Conservation (phyloP, 2,888 invertebrate species). For the Caenorhabditis panamensis region DNA sequence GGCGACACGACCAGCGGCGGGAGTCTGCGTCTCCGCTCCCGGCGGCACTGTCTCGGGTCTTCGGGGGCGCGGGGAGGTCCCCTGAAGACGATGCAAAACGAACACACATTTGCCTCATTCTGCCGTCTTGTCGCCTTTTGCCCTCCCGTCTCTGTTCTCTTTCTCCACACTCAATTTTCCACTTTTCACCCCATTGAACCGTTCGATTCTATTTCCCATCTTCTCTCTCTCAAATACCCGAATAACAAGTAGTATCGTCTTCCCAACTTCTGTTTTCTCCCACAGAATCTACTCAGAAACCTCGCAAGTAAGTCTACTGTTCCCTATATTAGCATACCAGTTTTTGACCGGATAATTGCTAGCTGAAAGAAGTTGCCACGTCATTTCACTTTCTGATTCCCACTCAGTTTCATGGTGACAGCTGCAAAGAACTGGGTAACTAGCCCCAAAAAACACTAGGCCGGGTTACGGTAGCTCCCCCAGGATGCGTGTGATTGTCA, state of each 20-base stretch:
- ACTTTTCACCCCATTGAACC: conserved; percentile 44
- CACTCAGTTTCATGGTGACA: background rate
- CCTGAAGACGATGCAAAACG: conserved; percentile 2
- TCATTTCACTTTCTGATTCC: background rate
- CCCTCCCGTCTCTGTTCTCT: background rate
- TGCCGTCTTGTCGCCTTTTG: background rate
- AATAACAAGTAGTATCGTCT: background rate
- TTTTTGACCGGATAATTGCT: conserved; percentile 1
- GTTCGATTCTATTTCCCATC: conserved; percentile 20
- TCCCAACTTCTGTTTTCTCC: background rate
- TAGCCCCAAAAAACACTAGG: background rate
- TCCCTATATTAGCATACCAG: background rate
- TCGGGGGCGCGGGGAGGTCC: conserved; percentile 3
- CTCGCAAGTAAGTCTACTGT: background rate
- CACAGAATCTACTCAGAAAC: no score
- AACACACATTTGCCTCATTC: conserved; percentile 9
- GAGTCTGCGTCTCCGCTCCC: conserved; percentile 18
- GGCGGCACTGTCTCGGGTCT: background rate
- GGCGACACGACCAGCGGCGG: background rate
- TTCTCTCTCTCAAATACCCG: background rate
- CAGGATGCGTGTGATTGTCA: conserved; percentile 43
- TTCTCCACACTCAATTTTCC: conserved; percentile 20
- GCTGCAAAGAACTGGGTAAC: no score
- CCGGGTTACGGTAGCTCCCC: background rate
- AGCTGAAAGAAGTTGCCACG: conserved; percentile 1